Conservation (phyloP, 1,140 invertebrate species). For the Temnothorax curvispinosus region DNA sequence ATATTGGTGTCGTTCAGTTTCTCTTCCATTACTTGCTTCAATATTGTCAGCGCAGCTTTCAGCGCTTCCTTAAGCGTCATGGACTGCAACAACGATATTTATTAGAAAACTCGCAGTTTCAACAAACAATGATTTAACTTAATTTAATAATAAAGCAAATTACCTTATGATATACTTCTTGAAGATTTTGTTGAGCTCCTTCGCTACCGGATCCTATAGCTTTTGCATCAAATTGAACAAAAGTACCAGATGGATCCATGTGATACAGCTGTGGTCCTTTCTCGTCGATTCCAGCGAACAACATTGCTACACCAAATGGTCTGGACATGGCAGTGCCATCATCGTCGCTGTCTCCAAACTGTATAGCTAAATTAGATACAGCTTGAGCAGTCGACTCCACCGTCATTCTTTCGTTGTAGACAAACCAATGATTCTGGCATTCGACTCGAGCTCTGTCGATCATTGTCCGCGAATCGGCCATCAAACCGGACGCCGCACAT, state of each 20-base stretch:
- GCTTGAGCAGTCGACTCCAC: conserved; percentile 99
- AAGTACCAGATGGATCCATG: conserved; percentile 99
- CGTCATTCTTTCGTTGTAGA: conserved; percentile 98
- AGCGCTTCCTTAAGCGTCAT: conserved; percentile 99
- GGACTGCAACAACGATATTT: conserved; percentile 88
- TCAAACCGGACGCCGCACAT: conserved; percentile 98
- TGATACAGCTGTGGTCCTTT: conserved; percentile 96
- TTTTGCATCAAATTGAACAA: conserved; percentile 99
- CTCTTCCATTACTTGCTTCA: conserved; percentile 99
- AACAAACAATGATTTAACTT: conserved; percentile 19
- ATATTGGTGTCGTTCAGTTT: conserved; percentile 99
- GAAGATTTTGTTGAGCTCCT: conserved; percentile 98
- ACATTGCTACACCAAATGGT: conserved; percentile 98
- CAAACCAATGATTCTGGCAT: conserved; percentile 99
- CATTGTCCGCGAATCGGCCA: conserved; percentile 98
- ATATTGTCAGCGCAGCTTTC: conserved; percentile 95
- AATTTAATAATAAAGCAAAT: background rate
- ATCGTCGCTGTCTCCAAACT: conserved; percentile 98
- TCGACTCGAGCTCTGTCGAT: conserved; percentile 98
- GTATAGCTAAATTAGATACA: conserved; percentile 98
- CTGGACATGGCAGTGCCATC: conserved; percentile 99
- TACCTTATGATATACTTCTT: conserved; percentile 95
- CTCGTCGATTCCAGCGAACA: conserved; percentile 95
- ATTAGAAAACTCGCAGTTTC: background rate
- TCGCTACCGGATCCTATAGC: conserved; percentile 99